These are phyloP conservation scores for Schizothorax lantsangensis DNA, from an alignment of 2,797 vertebrate species.

Conservation along the genomic window DNA sequence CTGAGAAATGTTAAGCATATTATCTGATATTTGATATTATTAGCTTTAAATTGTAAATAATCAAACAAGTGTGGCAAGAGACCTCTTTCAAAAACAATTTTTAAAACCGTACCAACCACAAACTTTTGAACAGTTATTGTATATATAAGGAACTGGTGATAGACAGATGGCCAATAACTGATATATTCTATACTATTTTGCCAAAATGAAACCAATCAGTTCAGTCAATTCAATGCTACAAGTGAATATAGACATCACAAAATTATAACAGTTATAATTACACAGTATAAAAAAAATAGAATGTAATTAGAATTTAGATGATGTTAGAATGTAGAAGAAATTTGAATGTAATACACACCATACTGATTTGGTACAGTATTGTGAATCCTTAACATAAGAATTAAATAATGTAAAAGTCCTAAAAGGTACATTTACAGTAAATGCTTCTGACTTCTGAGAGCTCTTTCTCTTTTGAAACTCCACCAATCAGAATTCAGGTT, in stretches of 20 bases:
- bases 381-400: not conserved
- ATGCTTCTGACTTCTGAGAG: not conserved
- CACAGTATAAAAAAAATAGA: too few species aligned
- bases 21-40: too few species aligned
- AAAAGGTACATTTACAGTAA: constrained; percentile 33
- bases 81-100: not conserved
- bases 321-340: not conserved
- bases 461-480: not conserved
- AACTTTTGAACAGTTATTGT: not conserved
- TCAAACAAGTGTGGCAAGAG: not conserved
- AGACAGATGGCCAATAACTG: not conserved
- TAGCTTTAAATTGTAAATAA: not conserved
- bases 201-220: constrained; percentile 3
- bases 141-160: not conserved
- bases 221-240: not conserved
- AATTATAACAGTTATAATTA: too few species aligned
- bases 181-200: not conserved
- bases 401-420: not conserved
- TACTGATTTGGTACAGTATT: not conserved
- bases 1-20: too few species aligned
- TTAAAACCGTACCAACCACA: not conserved
- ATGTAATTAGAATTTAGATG: too few species aligned
- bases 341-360: not conserved
- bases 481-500: constrained; percentile 26
- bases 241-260: not conserved